These are phyloP conservation scores for Chalcis sispes DNA, from an alignment of 2,888 invertebrate genomes.

Conservation along the genomic window DNA sequence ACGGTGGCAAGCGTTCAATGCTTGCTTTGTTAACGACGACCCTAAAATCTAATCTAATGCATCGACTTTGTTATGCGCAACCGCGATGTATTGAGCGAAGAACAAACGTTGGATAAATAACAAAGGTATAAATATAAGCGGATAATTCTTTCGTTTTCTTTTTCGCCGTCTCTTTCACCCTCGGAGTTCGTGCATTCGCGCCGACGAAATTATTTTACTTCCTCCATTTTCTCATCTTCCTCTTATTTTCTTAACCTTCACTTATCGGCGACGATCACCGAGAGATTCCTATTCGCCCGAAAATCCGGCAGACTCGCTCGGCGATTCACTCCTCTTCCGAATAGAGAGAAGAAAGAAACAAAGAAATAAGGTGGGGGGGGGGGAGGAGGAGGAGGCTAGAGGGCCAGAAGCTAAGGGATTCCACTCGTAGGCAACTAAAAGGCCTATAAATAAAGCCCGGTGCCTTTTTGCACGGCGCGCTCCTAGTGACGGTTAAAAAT, in stretches of 20 bases:
- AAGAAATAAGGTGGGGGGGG: background rate
- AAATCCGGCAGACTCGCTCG: conserved; percentile 4
- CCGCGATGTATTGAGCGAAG: conserved; percentile 25
- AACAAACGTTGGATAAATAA: background rate
- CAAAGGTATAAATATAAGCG: background rate
- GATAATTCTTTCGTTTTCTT: background rate
- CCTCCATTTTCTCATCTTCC: background rate
- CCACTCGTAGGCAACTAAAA: conserved; percentile 37
- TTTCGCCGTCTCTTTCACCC: background rate
- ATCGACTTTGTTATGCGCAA: too few relatives aligned
- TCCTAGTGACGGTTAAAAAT: conserved; percentile 60
- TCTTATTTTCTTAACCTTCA: conserved; percentile 20
- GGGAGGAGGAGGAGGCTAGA: conserved; percentile 7
- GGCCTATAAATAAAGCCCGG: conserved; percentile 55
- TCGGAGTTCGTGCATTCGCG: background rate
- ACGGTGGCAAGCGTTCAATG: too few relatives aligned
- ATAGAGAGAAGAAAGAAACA: background rate
- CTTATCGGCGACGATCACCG: conserved; percentile 5
- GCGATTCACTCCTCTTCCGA: too few relatives aligned
- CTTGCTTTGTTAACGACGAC: too few relatives aligned
- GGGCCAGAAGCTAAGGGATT: conserved; percentile 42
- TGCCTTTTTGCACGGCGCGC: conserved; percentile 58
- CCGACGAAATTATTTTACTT: conserved; percentile 5
- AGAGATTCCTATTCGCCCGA: too few relatives aligned
- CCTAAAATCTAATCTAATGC: too few relatives aligned